Evolutionary conservation across 1,140 invertebrate species (phyloP).

Genomic region (Aphelenchoides besseyi): DNA sequence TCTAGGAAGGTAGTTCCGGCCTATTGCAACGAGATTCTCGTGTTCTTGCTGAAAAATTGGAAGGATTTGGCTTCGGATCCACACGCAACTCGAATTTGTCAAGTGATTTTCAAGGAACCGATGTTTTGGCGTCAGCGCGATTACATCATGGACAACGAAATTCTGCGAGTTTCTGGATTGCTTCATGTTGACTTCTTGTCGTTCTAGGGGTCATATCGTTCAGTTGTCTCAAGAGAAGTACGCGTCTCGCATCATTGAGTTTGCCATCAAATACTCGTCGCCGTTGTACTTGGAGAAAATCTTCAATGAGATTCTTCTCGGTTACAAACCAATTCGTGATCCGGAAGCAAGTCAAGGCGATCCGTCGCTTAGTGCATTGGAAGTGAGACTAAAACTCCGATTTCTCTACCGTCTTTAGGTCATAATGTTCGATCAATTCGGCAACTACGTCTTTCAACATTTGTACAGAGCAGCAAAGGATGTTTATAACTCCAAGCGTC

Average conservation of each 20-base stretch:
- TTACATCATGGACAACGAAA: neutral
- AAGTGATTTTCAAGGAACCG: neutral
- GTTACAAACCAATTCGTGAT: neutral
- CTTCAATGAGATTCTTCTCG: neutral
- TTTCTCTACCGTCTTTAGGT: constrained; percentile 26
- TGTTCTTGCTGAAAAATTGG: neutral
- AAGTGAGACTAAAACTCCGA: neutral
- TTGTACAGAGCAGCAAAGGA: constrained; percentile 27
- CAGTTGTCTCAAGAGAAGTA: neutral
- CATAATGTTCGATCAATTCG: constrained; percentile 49
- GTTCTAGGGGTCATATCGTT: neutral
- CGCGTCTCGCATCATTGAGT: neutral
- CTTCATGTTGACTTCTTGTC: neutral
- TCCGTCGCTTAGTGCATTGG: neutral
- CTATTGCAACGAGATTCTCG: neutral
- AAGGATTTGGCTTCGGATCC: neutral
- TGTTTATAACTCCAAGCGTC: too few species aligned
- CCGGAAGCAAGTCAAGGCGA: neutral
- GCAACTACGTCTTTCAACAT: constrained; percentile 46
- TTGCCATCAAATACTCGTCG: neutral
- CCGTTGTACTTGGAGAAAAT: neutral
- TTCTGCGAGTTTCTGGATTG: neutral
- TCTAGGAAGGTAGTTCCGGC: neutral
- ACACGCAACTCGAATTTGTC: neutral
- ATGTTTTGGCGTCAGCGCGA: neutral